Base-by-base conservation (phyloP, 37 sponge, comb jelly and placozoan genomes). In the Corticium candelabrum region DNA sequence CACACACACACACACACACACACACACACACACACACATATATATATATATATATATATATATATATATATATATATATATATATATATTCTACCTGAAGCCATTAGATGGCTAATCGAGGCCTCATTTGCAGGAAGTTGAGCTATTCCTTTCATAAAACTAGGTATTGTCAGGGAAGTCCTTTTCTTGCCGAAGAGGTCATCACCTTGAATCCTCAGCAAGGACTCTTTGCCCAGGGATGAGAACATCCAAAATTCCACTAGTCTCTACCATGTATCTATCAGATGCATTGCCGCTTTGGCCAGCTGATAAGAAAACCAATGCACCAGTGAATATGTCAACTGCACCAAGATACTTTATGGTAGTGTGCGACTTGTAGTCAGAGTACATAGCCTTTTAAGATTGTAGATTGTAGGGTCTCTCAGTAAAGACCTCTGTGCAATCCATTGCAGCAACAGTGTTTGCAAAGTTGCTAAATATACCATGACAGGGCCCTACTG, bases 311-410 rank as follows among this genome's bases (percentile, higher is more conserved):
- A 79, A 32, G 33, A 38, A 79, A 3, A 67, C 67, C 3, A 79
- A 79, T 11, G 36, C 70, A 70, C 80, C 80, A n/a, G 80, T 79
- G 30, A 67, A 79, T 37, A 67, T 31, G 67, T 68, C 70, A 73
- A 79, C 62, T 7, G 36, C 70, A 2, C 38, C 80, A 15, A 79
- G 3, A 38, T 79, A 79, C 39, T 74, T 79, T 2, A 79, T 67
- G n/a, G 80, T 79, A 3, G 31, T 79, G 70, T 79, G 69, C 3
- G 68, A 67, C 36, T 79, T 79, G 70, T 79, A 79, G 68, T 79
- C 39, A 27, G 62, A 50, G 62, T 50, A 50, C 62, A 50, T 21
- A 50, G 62, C 62, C 21, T 50, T 50, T 50, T 50, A 21, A 50
- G 21, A 11, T 27, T 11, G 62, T 11, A 50, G 62, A 50, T 11